Base-by-base conservation (phyloP, 2,888 invertebrate species). In the Congeria kusceri region DNA sequence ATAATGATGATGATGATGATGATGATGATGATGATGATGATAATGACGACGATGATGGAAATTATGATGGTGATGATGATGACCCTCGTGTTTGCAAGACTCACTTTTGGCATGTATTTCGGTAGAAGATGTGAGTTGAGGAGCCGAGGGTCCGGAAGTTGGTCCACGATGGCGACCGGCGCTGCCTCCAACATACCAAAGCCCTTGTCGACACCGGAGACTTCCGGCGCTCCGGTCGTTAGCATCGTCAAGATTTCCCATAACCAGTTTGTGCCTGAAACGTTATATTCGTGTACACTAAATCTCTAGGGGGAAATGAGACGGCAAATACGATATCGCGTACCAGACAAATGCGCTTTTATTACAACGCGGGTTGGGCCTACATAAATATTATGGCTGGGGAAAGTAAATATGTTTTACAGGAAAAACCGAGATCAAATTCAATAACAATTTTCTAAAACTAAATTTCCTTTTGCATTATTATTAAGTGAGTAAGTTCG, bases 181-280 rank as follows among this genome's bases (percentile, higher is more conserved):
- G 44, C 4, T 0, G 79, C 79, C 39, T 79, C 79, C 9, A 79
- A 29, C 74, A 79, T 79, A 0, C 67, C 67, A n/a, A 46, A 61
- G 3, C 65, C 56, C 62, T 79, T 79, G 4, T 28, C 32, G 13
- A 23, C 27, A 23, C 62, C 70, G 5, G 66, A 53, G 9, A 79
- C 74, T n/a, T 62, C 53, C 7, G 61, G 23, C 15, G 70, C 47
- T 18, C 70, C 69, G n/a, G 27, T 23, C 29, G 70, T 46, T 13
- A 74, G 53, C 53, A 79, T 63, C 25, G 47, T 27, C 20, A 79
- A 11, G 65, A 74, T 74, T 28, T 79, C 74, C 74, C 74, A 74
- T 47, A 67, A 39, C 79, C 79, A 79, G 32, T 75, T 61, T 13
- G 79, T 74, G 5, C 79, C 79, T 79, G 67, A 7, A 69, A 58